phyloP scores from a whole-genome alignment of 2,797 vertebrate genomes.

The Xenentodon cancila region DNA sequence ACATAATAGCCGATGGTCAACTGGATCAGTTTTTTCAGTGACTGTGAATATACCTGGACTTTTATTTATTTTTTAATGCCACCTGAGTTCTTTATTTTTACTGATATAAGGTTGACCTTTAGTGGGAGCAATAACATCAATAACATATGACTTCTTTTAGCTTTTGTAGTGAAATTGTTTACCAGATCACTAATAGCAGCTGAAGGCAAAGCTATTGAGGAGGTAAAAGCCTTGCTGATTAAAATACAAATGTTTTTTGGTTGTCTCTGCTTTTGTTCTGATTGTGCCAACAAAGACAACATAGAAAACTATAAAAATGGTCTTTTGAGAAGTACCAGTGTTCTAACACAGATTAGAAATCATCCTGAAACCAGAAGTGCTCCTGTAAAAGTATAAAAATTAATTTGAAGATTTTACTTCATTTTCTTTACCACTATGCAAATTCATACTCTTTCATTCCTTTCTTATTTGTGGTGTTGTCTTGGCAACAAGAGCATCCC shows the following conservation, averaged over 20 bases:
- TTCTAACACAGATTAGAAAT: constrained; percentile 51
- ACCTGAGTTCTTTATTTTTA: too few relatives aligned
- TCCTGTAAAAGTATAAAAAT: constrained; percentile 56
- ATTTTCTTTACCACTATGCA: constrained; percentile 37
- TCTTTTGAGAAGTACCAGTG: constrained; percentile 38
- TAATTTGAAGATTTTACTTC: constrained; percentile 64
- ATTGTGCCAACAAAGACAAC: too few relatives aligned
- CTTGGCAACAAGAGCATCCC: constrained; percentile 56
- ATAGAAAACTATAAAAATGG: constrained; percentile 1
- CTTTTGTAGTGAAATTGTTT: background rate
- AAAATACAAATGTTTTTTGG: too few relatives aligned
- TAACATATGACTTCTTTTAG: too few relatives aligned
- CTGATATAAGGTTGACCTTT: too few relatives aligned
- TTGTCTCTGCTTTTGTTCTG: too few relatives aligned
- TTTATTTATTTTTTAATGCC: too few relatives aligned
- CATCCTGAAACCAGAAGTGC: constrained; percentile 60
- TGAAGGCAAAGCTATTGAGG: background rate
- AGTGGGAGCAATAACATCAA: too few relatives aligned
- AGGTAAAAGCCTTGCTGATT: background rate
- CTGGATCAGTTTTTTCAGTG: too few relatives aligned
- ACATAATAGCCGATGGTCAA: too few relatives aligned
- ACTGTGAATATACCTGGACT: too few relatives aligned
- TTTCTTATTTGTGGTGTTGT: constrained; percentile 60
- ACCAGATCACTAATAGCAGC: background rate
- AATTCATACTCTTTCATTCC: constrained; percentile 46